Conservation (phyloP, 2,797 vertebrate genomes). For the Cyprinella venusta region DNA sequence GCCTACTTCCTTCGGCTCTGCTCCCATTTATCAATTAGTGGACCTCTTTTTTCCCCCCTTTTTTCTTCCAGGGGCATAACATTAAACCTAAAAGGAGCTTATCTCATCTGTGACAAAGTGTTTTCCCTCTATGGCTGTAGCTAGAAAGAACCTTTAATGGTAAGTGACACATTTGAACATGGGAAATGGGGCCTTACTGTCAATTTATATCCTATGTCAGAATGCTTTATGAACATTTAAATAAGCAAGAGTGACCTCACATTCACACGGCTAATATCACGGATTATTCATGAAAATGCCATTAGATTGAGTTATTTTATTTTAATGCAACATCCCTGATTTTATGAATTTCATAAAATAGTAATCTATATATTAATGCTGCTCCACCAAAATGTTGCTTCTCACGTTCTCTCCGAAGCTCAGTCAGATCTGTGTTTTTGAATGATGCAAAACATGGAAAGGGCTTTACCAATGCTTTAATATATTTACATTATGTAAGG, state of each 20-base stretch:
- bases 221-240: constrained; percentile 11
- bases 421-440: not conserved
- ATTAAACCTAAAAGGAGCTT: constrained; percentile 74
- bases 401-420: not conserved
- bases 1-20: constrained; percentile 66
- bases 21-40: constrained; percentile 76
- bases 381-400: not conserved
- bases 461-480: not conserved
- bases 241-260: not conserved
- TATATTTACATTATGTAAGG: not conserved
- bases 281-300: not conserved
- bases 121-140: not conserved
- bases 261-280: not conserved
- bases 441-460: not conserved
- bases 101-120: constrained; percentile 65
- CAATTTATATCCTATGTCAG: not conserved
- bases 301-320: not conserved
- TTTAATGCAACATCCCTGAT: not conserved
- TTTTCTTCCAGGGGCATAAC: constrained; percentile 51
- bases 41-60: constrained; percentile 27
- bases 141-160: constrained; percentile 7
- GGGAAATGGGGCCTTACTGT: not conserved
- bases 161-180: constrained; percentile 15
- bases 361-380: not conserved
- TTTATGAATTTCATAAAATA: constrained; percentile 2